Conservation (phyloP, 2,888 invertebrate species). For the Pheosia tremula region DNA sequence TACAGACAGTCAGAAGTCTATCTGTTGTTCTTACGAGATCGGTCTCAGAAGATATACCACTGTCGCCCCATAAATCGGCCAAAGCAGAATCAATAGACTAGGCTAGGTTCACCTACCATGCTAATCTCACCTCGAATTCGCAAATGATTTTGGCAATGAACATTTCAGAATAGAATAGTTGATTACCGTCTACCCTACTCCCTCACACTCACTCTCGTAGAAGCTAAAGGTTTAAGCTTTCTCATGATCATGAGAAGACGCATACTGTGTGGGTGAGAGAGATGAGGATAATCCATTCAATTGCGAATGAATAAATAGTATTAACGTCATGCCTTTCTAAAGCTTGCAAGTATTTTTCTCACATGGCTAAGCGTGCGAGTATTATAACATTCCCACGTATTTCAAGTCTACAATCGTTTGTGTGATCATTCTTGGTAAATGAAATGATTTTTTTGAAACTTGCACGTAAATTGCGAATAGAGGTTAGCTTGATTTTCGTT, state of each 20-base stretch:
- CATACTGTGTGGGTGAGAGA: neutral
- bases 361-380: slow-evolving; percentile 2
- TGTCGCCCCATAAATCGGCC: too few species aligned
- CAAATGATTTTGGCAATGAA: too few species aligned
- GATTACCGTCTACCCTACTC: too few species aligned
- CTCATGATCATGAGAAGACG: neutral
- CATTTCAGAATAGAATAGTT: too few species aligned
- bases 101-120: too few species aligned
- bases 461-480: neutral
- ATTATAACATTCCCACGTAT: neutral
- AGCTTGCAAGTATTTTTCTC: neutral
- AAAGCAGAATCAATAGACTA: too few species aligned
- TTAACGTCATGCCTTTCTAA: neutral
- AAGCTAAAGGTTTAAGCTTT: neutral
- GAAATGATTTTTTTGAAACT: neutral
- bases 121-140: too few species aligned
- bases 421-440: neutral
- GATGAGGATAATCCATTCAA: neutral
- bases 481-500: too few species aligned
- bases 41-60: too few species aligned
- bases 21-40: too few species aligned
- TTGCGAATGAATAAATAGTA: neutral
- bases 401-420: neutral
- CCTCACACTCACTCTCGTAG: neutral
- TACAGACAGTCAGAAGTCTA: too few species aligned